phyloP scores from a whole-genome alignment of 2,113 vertebrate species.

The Marcusenius ussheri region DNA sequence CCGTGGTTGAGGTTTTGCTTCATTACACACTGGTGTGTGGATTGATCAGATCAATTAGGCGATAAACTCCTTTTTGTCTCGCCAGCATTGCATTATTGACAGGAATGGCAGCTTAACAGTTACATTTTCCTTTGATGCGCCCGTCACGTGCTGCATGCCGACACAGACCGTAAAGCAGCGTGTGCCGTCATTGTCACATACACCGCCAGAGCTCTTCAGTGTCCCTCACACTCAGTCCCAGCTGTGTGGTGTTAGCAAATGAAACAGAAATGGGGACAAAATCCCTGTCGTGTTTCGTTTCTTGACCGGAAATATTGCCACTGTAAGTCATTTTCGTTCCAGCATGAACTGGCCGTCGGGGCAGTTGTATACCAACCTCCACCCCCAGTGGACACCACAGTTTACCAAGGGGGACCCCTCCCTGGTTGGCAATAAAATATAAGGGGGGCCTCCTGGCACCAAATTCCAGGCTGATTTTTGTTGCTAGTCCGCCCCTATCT shows the following conservation, averaged over 20 bases:
- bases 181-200: background rate
- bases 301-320: background rate
- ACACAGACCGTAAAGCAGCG: background rate
- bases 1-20: background rate
- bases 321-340: background rate
- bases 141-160: background rate
- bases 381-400: background rate
- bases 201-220: background rate
- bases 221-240: background rate
- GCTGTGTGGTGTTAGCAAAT: background rate
- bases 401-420: background rate
- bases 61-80: background rate
- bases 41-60: background rate
- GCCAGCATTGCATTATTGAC: background rate
- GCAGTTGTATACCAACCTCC: background rate
- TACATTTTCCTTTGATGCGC: background rate
- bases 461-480: background rate
- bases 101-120: background rate
- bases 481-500: background rate
- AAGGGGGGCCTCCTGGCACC: background rate
- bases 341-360: background rate
- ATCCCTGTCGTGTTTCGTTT: background rate
- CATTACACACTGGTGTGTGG: background rate
- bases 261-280: background rate
- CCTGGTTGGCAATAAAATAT: background rate